Percentiles rank a stretch among this genome's conserved stretches.
These are phyloP conservation scores for Sorex fumeus DNA, from an alignment of 2,113 vertebrate genomes.

Conservation along the genomic window DNA sequence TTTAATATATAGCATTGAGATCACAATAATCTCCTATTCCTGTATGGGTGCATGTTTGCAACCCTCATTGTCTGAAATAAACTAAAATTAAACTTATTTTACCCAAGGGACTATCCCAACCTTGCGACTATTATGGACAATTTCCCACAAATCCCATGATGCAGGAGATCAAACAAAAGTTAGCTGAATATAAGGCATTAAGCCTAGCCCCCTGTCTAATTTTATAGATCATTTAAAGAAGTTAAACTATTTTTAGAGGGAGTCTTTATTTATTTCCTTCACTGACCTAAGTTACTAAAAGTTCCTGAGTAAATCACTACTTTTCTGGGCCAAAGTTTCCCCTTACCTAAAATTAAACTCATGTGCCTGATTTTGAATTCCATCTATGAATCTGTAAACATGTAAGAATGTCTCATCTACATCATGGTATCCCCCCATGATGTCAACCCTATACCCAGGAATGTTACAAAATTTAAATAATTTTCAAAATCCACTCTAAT, in stretches of 20 bases:
- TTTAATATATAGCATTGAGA: no score
- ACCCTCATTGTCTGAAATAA: no score
- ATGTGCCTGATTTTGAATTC: background rate
- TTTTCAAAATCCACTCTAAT: slow-evolving; percentile 67
- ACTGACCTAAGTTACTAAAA: background rate
- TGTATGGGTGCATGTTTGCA: no score
- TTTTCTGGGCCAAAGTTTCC: background rate
- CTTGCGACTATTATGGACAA: no score
- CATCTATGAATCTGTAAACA: background rate
- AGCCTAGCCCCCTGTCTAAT: no score
- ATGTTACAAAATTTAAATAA: slow-evolving; percentile 48
- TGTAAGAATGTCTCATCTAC: background rate
- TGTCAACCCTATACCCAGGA: slow-evolving; percentile 4
- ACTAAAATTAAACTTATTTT: no score
- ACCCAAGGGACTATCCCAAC: no score
- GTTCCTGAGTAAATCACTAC: background rate
- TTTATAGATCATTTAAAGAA: background rate
- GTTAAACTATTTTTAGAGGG: background rate
- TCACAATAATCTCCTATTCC: no score
- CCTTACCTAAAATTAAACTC: background rate
- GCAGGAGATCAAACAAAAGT: no score
- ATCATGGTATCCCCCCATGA: no score
- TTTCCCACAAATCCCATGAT: no score
- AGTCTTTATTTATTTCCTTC: background rate
- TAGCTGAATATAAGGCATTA: no score